These are phyloP conservation scores for Zaprionus obscuricornis DNA, from an alignment of 2,888 invertebrate species.

Conservation along the genomic window DNA sequence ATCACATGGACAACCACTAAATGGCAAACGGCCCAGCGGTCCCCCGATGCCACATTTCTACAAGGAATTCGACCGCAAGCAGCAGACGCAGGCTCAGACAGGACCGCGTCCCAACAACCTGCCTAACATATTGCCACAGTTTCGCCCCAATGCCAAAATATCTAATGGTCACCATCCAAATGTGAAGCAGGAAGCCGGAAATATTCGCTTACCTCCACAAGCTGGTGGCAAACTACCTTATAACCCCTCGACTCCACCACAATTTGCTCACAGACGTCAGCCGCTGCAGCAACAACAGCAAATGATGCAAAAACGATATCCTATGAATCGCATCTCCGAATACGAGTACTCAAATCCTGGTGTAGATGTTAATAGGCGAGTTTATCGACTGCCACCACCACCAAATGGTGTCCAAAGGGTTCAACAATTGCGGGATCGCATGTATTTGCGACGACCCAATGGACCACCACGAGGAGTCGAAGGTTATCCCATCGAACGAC, in stretches of 20 bases:
- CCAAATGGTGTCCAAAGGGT: slow-evolving; percentile 49
- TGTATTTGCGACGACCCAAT: slow-evolving; percentile 70
- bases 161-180: slow-evolving; percentile 83
- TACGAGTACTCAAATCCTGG: slow-evolving; percentile 69
- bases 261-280: slow-evolving; percentile 80
- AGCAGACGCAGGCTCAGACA: slow-evolving; percentile 65
- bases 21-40: slow-evolving; percentile 37
- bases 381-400: slow-evolving; percentile 80
- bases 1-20: slow-evolving; percentile 12
- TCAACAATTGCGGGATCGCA: slow-evolving; percentile 55
- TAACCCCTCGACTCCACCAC: slow-evolving; percentile 68
- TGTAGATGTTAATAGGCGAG: slow-evolving; percentile 78
- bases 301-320: slow-evolving; percentile 70
- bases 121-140: slow-evolving; percentile 89
- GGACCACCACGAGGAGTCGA: slow-evolving; percentile 57
- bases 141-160: slow-evolving; percentile 87
- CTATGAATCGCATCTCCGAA: slow-evolving; percentile 78
- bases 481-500: slow-evolving; percentile 71
- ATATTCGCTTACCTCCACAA: slow-evolving; percentile 73
- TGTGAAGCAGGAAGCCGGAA: slow-evolving; percentile 81
- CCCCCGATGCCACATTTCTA: slow-evolving; percentile 56
- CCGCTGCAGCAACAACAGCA: slow-evolving; percentile 61
- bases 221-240: slow-evolving; percentile 67
- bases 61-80: slow-evolving; percentile 80
- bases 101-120: slow-evolving; percentile 78